These are phyloP conservation scores for Penelope pileata DNA, from an alignment of 2,113 vertebrate genomes.

Conservation along the genomic window DNA sequence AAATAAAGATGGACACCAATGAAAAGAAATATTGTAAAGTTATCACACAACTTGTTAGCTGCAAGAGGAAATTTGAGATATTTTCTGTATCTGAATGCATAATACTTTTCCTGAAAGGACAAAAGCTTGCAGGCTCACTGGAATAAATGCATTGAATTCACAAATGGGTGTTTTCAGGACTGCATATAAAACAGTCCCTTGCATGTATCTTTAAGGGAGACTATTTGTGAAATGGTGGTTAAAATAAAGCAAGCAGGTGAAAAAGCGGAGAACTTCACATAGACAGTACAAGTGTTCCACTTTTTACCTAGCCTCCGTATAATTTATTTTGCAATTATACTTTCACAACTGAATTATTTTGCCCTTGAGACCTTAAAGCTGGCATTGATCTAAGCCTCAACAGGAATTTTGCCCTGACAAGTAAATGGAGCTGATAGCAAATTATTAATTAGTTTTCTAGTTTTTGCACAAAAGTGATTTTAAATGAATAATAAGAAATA, in stretches of 20 bases:
- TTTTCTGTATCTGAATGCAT: neutral
- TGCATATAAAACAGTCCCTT: neutral
- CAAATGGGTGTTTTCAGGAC: neutral
- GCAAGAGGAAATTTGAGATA: neutral
- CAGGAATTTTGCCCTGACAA: neutral
- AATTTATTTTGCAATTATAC: neutral
- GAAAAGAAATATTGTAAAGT: neutral
- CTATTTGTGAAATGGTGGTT: neutral
- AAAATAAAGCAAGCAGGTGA: neutral
- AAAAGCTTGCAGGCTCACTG: neutral
- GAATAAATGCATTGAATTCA: neutral
- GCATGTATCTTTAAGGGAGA: neutral
- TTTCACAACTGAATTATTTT: neutral
- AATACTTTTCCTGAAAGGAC: neutral
- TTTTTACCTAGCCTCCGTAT: neutral
- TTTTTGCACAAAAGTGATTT: neutral
- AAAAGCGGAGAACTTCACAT: neutral
- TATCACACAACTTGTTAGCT: neutral
- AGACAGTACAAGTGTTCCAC: neutral
- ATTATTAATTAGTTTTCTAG: neutral
- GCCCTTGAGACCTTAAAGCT: neutral
- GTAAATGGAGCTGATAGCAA: neutral
- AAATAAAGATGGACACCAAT: neutral
- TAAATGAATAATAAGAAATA: neutral
- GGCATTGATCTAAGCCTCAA: neutral